Percentiles rank a stretch among this genome's conserved stretches.
phyloP scores from a whole-genome alignment of 1,140 invertebrate genomes.

The Papilio helenus region DNA sequence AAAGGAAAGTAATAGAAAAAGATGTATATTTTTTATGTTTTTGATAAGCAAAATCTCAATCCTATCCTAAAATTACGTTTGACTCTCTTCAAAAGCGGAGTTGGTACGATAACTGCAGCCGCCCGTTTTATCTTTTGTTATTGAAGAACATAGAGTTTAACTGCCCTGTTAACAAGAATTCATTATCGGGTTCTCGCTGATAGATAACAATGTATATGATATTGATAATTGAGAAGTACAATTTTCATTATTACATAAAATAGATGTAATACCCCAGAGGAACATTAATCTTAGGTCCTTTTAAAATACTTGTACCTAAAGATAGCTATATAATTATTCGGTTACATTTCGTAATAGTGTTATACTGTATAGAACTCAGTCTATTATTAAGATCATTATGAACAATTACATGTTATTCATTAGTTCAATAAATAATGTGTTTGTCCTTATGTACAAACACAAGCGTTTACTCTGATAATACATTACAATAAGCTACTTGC shows the following conservation, averaged over 20 bases:
- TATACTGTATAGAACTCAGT: too few species aligned
- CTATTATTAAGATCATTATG: too few species aligned
- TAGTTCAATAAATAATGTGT: constrained; percentile 5
- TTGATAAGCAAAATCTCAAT: too few species aligned
- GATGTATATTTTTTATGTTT: neutral
- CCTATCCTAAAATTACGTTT: too few species aligned
- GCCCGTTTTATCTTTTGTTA: too few species aligned
- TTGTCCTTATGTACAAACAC: neutral
- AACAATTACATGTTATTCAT: neutral
- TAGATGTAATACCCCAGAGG: too few species aligned
- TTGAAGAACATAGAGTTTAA: neutral
- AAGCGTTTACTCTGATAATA: neutral
- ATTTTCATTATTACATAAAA: neutral
- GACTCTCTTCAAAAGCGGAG: too few species aligned
- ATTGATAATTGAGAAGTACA: neutral
- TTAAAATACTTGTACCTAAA: too few species aligned
- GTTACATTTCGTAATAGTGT: too few species aligned
- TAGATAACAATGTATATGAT: neutral
- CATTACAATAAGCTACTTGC: constrained; percentile 10
- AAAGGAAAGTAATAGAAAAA: neutral
- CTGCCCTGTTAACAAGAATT: neutral
- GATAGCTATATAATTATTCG: too few species aligned
- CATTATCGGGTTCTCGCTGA: neutral
- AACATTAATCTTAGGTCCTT: too few species aligned
- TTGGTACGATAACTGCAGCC: too few species aligned